Percentiles rank a stretch among this genome's conserved stretches.
These are phyloP conservation scores for Tapirus terrestris DNA, from an alignment of 2,113 vertebrate species.

Conservation along the genomic window DNA sequence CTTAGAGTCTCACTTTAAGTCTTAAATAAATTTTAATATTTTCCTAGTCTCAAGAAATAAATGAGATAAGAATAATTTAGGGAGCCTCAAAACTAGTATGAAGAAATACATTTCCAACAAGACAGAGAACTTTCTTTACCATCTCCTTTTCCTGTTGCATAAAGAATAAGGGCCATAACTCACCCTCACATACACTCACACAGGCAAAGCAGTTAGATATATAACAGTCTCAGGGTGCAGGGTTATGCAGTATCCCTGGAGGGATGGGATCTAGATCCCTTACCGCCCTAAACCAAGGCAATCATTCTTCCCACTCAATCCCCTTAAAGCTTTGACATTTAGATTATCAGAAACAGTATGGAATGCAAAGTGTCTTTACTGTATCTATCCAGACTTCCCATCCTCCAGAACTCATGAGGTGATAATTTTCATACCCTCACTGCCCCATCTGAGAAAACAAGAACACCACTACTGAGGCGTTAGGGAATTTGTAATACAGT, in stretches of 20 bases:
- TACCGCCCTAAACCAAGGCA: not conserved
- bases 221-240: not conserved
- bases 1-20: not conserved
- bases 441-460: not conserved
- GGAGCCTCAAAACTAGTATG: not conserved
- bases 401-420: not conserved
- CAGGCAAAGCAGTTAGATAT: not conserved
- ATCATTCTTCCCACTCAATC: not conserved
- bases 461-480: not conserved
- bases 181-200: not conserved
- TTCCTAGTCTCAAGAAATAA: not conserved
- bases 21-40: not conserved
- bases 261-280: not conserved
- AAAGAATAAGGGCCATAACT: not conserved
- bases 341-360: not conserved
- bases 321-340: not conserved
- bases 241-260: not conserved
- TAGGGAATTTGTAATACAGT: not conserved
- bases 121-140: not conserved
- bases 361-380: not conserved
- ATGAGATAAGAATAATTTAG: not conserved
- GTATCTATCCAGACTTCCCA: not conserved
- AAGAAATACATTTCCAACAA: not conserved
- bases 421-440: not conserved
- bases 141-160: not conserved